These are phyloP conservation scores for Pluvialis apricaria DNA, from an alignment of 2,113 vertebrate genomes.

Conservation along the genomic window DNA sequence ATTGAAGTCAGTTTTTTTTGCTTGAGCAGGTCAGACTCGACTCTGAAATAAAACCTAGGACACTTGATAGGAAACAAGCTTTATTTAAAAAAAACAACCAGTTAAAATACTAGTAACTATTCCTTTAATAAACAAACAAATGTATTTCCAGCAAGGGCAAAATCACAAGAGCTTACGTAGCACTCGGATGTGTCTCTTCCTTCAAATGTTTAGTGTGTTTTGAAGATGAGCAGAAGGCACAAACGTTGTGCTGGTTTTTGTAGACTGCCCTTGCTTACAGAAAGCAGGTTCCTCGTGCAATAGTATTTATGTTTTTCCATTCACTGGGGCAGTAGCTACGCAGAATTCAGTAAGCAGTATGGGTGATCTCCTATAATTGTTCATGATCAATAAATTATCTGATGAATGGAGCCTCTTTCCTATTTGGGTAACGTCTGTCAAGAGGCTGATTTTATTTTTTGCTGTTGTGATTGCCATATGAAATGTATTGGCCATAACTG, in stretches of 20 bases:
- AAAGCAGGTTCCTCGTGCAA: not conserved
- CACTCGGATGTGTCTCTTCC: not conserved
- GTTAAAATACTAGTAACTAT: conserved; percentile 36
- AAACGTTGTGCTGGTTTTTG: not conserved
- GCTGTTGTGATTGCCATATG: not conserved
- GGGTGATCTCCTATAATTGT: not conserved
- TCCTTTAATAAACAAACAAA: not conserved
- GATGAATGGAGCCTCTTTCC: not conserved
- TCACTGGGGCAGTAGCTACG: not conserved
- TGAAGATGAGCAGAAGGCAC: not conserved
- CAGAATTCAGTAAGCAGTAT: not conserved
- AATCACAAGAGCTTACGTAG: not conserved
- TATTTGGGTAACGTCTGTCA: not conserved
- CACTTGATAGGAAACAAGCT: conserved; percentile 41
- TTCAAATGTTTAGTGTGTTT: not conserved
- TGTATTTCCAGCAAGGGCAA: conserved; percentile 36
- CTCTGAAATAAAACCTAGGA: conserved; percentile 41
- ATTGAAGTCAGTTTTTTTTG: not conserved
- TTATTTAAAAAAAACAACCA: not conserved
- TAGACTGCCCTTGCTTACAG: not conserved
- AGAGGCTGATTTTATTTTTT: not conserved
- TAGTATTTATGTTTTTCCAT: not conserved
- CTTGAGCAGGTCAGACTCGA: not conserved
- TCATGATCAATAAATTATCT: not conserved
- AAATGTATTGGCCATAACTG: not conserved